Base-by-base conservation (phyloP, 2,888 invertebrate genomes). In the Sepiola atlantica region DNA sequence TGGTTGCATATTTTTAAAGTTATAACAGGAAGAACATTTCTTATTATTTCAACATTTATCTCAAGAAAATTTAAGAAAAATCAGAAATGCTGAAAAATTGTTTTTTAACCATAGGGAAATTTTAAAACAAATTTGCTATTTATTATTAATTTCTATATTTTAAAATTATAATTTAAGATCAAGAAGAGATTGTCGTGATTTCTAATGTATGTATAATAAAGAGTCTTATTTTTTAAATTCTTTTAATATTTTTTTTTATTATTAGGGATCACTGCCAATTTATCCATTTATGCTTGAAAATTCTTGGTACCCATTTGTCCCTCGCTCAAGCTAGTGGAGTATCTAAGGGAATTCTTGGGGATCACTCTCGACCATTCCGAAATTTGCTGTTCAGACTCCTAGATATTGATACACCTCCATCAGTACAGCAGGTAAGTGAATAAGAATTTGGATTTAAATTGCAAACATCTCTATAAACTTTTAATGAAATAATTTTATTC, bases 231-330 rank as follows among this genome's bases (percentile, higher is more conserved):
- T 14, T 14, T 54, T 92, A 24, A n/a, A 54, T 28, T n/a, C 28
- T n/a, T 45, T 35, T 92, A 28, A 4, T 45, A 28, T 54, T 45
- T 57, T 28, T 61, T 93, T 54, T 24, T 94, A 90, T 94, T 95
- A 96, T 77, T 96, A 97, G 97, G 92, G 98, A 98, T 94, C 98
- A 98, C 95, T 97, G 98, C 94, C 97, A 97, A 95, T 98, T 98
- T 97, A 98, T 98, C 21, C 96, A 98, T 94, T 97, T 98, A 55
- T 98, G 98, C 95, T 97, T 98, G 94, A 98, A 98, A 95, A 97
- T 98, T 93, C 97, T 98, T 28, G 97, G 97, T 95, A 98, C 98
- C 8, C 98, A 98, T 97, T 97, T 98, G 94, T 98, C 98, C 91
- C 97, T 98, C 94, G 98, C 98, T 93, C 97, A 98, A 92, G 97